These are phyloP conservation scores for Saguinus midas DNA, from an alignment of 2,113 vertebrate species.

Conservation along the genomic window DNA sequence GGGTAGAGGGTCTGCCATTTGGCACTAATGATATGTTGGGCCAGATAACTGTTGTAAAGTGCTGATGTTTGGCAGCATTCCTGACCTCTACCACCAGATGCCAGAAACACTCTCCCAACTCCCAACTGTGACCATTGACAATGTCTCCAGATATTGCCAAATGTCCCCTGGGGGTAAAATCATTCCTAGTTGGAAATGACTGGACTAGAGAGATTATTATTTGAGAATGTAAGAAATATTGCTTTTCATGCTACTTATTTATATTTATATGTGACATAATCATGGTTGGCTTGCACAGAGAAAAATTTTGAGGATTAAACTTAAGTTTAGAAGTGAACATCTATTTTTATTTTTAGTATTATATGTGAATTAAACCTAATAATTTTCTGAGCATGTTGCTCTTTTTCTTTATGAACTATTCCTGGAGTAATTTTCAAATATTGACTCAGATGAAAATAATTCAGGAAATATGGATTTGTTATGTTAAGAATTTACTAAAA, in stretches of 20 bases:
- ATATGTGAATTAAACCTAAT: not conserved
- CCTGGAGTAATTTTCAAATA: not conserved
- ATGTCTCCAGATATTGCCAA: not conserved
- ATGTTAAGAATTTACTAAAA: constrained; percentile 16
- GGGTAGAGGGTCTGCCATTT: not conserved
- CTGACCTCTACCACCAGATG: not conserved
- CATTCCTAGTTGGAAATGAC: not conserved
- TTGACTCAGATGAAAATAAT: not conserved
- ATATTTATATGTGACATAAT: not conserved
- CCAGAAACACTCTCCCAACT: fast-evolving
- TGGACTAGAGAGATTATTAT: not conserved
- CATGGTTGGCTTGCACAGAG: not conserved
- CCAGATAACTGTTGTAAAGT: fast-evolving
- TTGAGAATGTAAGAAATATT: not conserved
- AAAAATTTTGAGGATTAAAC: not conserved
- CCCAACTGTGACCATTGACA: not conserved
- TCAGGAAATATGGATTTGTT: not conserved
- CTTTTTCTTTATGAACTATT: not conserved
- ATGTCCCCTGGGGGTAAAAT: not conserved
- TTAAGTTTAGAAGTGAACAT: not conserved
- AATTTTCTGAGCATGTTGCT: not conserved
- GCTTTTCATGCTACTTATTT: not conserved
- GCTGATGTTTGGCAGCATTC: not conserved
- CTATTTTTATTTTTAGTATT: constrained; percentile 30
- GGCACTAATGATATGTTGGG: not conserved